phyloP scores from a whole-genome alignment of 2,113 vertebrate species.

The Melanerpes aurifrons region DNA sequence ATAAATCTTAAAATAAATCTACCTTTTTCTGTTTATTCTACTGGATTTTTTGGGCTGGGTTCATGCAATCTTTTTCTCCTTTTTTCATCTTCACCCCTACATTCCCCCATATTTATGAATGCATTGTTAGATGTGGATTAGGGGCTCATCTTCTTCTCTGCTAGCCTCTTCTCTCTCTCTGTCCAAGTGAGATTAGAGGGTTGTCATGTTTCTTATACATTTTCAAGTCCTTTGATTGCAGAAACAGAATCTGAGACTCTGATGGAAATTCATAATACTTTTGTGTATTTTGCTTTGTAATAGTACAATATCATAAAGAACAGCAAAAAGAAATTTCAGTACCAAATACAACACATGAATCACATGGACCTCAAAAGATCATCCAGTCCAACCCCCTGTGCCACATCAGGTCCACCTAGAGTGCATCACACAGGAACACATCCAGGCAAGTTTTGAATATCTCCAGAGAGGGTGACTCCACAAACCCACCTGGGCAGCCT shows the following conservation, averaged over 20 bases:
- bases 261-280: neutral
- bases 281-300: neutral
- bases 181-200: neutral
- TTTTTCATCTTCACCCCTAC: neutral
- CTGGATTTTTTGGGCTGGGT: neutral
- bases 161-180: neutral
- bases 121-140: neutral
- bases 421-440: too few species aligned
- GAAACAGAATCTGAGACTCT: neutral
- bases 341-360: neutral
- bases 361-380: too few species aligned
- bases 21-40: neutral
- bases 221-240: neutral
- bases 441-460: too few species aligned
- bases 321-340: neutral
- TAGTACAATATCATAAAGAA: neutral
- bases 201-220: neutral
- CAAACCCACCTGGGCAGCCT: too few species aligned
- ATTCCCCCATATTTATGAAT: neutral
- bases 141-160: neutral
- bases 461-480: too few species aligned
- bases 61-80: neutral
- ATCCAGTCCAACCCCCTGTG: too few species aligned
- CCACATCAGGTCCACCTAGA: too few species aligned
- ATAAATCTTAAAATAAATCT: neutral